Percentiles rank a stretch among this genome's conserved stretches.
phyloP scores from a whole-genome alignment of 2,113 vertebrate species.

The Nyctibius bracteatus region DNA sequence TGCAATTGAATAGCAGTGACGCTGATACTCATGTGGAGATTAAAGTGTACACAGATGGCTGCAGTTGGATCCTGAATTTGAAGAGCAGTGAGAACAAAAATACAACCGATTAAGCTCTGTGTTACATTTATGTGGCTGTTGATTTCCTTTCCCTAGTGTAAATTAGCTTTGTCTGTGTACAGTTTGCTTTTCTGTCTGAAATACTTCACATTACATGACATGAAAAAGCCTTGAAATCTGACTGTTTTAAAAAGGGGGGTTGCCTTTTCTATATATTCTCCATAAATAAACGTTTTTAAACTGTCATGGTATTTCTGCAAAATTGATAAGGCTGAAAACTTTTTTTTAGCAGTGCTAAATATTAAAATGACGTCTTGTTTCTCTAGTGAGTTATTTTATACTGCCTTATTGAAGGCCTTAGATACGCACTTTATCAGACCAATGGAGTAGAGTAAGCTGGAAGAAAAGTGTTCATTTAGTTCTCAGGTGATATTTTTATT shows the following conservation, averaged over 20 bases:
- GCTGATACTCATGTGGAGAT: background rate
- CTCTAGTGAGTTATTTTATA: background rate
- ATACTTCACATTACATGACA: background rate
- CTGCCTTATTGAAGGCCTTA: background rate
- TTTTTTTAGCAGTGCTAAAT: background rate
- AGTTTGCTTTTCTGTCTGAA: background rate
- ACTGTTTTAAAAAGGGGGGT: accelerated
- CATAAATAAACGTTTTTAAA: background rate
- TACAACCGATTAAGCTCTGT: background rate
- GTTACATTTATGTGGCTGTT: background rate
- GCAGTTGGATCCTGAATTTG: background rate
- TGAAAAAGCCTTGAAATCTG: background rate
- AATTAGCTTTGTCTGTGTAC: background rate
- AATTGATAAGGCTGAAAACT: background rate
- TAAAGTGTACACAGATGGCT: background rate
- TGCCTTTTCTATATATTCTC: background rate
- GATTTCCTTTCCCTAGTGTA: background rate
- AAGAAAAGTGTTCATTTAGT: background rate
- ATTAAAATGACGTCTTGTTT: background rate
- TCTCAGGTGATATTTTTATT: background rate
- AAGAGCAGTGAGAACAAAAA: background rate
- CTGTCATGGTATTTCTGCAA: background rate
- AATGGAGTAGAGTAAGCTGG: background rate
- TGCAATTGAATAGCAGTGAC: background rate
- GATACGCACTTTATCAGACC: background rate